A percentile compares a stretch with the other conserved stretches of the same genome.
Evolutionary conservation across 2,888 invertebrate genomes (phyloP).

Genomic region (Cepaea hortensis): DNA sequence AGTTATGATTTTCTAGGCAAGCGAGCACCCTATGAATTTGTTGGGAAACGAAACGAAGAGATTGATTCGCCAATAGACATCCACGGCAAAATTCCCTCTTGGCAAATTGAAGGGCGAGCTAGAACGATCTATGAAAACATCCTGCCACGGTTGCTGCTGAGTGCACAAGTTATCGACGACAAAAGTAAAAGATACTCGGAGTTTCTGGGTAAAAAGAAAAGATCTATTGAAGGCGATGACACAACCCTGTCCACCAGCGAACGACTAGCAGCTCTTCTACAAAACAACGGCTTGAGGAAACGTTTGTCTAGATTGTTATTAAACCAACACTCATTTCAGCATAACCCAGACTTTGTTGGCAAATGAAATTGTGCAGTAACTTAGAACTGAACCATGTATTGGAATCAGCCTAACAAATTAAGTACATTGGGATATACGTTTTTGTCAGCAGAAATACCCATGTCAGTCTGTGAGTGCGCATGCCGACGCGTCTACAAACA

Average conservation of each 20-base stretch:
- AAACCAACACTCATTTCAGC: background rate
- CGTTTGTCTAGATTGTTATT: constrained; percentile 28
- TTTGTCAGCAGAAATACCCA: too few relatives aligned
- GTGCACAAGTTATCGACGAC: background rate
- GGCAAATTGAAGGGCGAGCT: too few relatives aligned
- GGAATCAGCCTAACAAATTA: too few relatives aligned
- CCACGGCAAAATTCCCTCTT: background rate
- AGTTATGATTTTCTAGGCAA: constrained; percentile 25
- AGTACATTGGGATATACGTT: too few relatives aligned
- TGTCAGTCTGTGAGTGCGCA: too few relatives aligned
- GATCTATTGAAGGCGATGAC: background rate
- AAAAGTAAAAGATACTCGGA: constrained; percentile 28
- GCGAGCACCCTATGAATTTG: constrained; percentile 28
- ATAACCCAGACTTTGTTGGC: constrained; percentile 31
- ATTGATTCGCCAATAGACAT: background rate
- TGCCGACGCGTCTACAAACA: too few relatives aligned
- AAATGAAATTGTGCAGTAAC: constrained; percentile 5
- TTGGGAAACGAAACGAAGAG: constrained; percentile 1
- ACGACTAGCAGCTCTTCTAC: constrained; percentile 26
- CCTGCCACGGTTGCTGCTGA: background rate
- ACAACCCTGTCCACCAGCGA: constrained; percentile 8
- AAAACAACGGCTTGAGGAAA: constrained; percentile 31
- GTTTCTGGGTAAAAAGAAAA: constrained; percentile 32
- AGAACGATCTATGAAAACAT: background rate
- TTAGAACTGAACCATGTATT: too few relatives aligned